Evolutionary conservation across 2,888 invertebrate genomes (phyloP).

Genomic region (Cheiracanthium punctorium): DNA sequence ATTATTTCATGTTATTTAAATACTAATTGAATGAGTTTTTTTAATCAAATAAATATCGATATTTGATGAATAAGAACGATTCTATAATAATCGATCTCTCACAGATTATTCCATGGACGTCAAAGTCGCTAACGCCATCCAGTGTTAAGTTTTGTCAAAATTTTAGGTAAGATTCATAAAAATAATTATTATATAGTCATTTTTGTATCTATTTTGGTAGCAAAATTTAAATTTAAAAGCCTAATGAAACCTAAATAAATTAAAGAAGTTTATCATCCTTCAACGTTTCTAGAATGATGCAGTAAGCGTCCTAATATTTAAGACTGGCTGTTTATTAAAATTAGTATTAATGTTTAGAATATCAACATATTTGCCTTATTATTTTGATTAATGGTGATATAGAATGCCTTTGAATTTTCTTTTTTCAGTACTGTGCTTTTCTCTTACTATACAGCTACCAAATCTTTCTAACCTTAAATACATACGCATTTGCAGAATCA

Average conservation of each 20-base stretch:
- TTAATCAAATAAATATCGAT: too few species aligned
- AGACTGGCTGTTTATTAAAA: not conserved
- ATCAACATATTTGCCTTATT: too few species aligned
- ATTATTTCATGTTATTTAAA: too few species aligned
- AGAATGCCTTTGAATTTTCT: too few species aligned
- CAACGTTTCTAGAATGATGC: not conserved
- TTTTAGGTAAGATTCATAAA: conserved; percentile 61
- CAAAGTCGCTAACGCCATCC: conserved; percentile 69
- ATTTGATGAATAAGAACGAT: not conserved
- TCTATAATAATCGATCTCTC: conserved; percentile 17
- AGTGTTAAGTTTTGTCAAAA: conserved; percentile 70
- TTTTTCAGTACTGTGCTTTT: not conserved
- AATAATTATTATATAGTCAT: conserved; percentile 41
- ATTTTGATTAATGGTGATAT: too few species aligned
- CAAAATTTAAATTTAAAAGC: conserved; percentile 41
- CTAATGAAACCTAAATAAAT: conserved; percentile 6
- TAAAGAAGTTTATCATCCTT: not conserved
- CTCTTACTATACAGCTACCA: not conserved
- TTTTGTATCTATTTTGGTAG: conserved; percentile 23
- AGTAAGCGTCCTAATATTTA: conserved; percentile 11
- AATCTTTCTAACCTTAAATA: not conserved
- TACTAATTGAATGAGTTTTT: too few species aligned
- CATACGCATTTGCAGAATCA: not conserved
- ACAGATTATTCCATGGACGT: conserved; percentile 49
- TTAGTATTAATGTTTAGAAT: too few species aligned